phyloP scores from a whole-genome alignment of 2,888 invertebrate species.

The Matsumyia berberina region DNA sequence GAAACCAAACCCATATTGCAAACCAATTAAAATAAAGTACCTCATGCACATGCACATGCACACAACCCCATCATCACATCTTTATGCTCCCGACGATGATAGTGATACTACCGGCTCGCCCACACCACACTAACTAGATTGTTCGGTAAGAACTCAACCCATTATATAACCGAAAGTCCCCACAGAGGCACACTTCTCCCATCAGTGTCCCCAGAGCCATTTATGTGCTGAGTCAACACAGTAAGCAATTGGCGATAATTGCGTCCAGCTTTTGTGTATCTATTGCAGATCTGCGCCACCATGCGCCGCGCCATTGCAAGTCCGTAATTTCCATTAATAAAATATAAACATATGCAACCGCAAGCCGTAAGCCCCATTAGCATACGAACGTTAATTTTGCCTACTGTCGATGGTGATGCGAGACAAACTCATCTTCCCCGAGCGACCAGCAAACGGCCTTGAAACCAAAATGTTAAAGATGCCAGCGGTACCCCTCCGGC shows the following conservation, averaged over 20 bases:
- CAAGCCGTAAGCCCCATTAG: slow-evolving; percentile 55
- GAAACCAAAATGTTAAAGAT: slow-evolving; percentile 70
- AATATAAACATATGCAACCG: slow-evolving; percentile 38
- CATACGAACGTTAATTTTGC: slow-evolving; percentile 48
- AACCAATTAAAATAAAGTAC: not conserved
- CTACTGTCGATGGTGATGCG: slow-evolving; percentile 22
- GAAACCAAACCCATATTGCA: not conserved
- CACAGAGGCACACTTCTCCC: slow-evolving; percentile 33
- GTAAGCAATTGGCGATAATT: slow-evolving; percentile 30
- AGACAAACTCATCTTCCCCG: slow-evolving; percentile 52
- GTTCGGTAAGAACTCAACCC: slow-evolving; percentile 12
- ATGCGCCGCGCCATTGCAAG: slow-evolving; percentile 51
- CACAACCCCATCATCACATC: not conserved
- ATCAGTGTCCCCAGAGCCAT: not conserved
- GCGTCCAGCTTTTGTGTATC: slow-evolving; percentile 50
- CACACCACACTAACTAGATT: slow-evolving; percentile 27
- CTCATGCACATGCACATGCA: not conserved
- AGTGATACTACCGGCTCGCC: slow-evolving; percentile 49
- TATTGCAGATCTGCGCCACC: slow-evolving; percentile 41
- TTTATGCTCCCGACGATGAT: slow-evolving; percentile 1
- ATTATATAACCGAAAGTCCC: slow-evolving; percentile 57
- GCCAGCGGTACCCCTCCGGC: slow-evolving; percentile 1
- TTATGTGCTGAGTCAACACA: not conserved
- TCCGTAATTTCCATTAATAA: slow-evolving; percentile 46
- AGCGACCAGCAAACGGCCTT: slow-evolving; percentile 67